A percentile compares a stretch with the other conserved stretches of the same genome.
These are phyloP conservation scores for Oxyruncus cristatus DNA, from an alignment of 2,113 vertebrate genomes.

Conservation along the genomic window DNA sequence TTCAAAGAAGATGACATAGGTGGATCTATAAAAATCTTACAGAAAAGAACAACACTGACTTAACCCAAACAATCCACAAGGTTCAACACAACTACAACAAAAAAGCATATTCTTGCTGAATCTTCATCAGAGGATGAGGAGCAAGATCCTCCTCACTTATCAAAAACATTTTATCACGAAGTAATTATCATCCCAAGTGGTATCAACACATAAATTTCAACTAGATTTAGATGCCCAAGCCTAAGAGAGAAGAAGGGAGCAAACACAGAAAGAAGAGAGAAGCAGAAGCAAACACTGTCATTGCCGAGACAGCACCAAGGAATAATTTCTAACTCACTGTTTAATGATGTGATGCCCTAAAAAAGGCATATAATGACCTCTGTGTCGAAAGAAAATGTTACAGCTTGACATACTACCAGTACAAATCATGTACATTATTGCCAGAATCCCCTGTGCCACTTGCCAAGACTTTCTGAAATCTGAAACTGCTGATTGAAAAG, in stretches of 20 bases:
- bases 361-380: not conserved
- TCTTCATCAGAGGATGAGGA: not conserved
- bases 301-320: not conserved
- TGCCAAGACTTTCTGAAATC: not conserved
- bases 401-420: not conserved
- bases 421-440: not conserved
- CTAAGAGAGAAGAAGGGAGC: too few species aligned
- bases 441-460: not conserved
- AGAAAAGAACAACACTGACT: not conserved
- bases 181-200: not conserved
- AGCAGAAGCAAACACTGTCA: not conserved
- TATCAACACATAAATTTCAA: not conserved
- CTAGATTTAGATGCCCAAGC: not conserved
- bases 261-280: not conserved
- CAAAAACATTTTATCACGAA: not conserved
- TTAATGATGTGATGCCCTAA: not conserved
- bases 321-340: not conserved
- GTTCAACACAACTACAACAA: not conserved
- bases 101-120: not conserved
- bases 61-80: not conserved
- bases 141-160: not conserved
- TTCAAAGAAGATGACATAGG: not conserved
- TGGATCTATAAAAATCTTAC: not conserved
- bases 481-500: not conserved
- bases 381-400: not conserved